Conservation (phyloP, 2,113 vertebrate genomes). For the Gila orcuttii region DNA sequence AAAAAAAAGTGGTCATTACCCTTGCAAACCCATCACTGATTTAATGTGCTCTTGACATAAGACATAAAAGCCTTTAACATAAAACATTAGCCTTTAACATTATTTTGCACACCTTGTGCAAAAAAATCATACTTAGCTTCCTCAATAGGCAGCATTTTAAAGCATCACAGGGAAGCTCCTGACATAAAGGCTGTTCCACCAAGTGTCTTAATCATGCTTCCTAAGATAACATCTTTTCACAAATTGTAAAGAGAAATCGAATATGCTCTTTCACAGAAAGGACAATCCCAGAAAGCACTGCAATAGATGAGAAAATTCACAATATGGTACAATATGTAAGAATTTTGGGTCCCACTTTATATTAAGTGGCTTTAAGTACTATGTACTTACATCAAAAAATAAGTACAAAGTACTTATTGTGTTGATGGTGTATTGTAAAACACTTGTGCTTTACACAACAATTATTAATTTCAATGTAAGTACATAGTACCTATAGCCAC, state of each 20-base stretch:
- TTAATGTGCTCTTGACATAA: not conserved
- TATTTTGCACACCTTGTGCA: not conserved
- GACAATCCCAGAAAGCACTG: not conserved
- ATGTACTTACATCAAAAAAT: no score
- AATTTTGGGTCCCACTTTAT: no score
- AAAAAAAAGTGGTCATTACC: not conserved
- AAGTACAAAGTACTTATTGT: no score
- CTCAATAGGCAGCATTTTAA: not conserved
- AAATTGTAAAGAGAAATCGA: not conserved
- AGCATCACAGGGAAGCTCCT: not conserved
- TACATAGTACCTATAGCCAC: no score
- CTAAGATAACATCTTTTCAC: not conserved
- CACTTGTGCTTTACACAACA: no score
- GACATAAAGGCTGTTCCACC: not conserved
- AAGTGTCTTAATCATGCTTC: not conserved
- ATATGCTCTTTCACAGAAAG: not conserved
- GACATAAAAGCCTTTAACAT: not conserved
- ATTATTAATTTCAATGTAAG: no score
- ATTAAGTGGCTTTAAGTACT: no score
- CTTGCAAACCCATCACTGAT: not conserved
- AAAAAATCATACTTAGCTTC: not conserved
- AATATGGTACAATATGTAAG: no score
- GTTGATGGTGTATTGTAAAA: no score
- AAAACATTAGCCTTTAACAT: no score
- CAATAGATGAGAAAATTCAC: not conserved